These are phyloP conservation scores for Melipona bicolor DNA, from an alignment of 2,888 invertebrate species.

Conservation along the genomic window DNA sequence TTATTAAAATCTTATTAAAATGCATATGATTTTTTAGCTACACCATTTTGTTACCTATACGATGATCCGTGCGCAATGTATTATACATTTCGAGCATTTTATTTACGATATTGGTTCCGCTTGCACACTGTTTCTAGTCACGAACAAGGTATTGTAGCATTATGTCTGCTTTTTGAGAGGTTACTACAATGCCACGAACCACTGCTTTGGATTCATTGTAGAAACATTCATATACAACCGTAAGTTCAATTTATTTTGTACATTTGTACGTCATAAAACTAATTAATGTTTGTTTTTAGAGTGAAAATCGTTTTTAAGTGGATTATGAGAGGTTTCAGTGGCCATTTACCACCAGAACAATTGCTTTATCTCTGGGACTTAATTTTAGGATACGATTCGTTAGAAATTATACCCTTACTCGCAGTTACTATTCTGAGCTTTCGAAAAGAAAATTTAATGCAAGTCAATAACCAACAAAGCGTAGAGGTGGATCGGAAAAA, in stretches of 20 bases:
- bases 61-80: conserved; percentile 95
- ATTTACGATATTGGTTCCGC: conserved; percentile 95
- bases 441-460: conserved; percentile 93
- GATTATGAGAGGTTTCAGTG: conserved; percentile 98
- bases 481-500: conserved; percentile 86
- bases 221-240: conserved; percentile 95
- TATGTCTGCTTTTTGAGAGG: conserved; percentile 95
- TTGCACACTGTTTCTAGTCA: conserved; percentile 96
- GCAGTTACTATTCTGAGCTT: conserved; percentile 94
- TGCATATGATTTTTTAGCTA: conserved; percentile 87
- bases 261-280: background rate
- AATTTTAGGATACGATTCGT: conserved; percentile 95
- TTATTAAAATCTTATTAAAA: background rate
- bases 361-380: conserved; percentile 96
- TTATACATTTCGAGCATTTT: conserved; percentile 95
- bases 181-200: conserved; percentile 96
- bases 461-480: conserved; percentile 90
- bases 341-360: conserved; percentile 96
- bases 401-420: conserved; percentile 94
- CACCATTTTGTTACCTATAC: conserved; percentile 97
- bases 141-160: conserved; percentile 95
- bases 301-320: conserved; percentile 97
- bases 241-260: conserved; percentile 85
- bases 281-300: conserved; percentile 85
- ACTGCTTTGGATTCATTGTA: conserved; percentile 95